Evolutionary conservation across 2,888 invertebrate species (phyloP), one percentile per base, ranked within the genome.

Genomic region (Ephialtes manifestator): DNA sequence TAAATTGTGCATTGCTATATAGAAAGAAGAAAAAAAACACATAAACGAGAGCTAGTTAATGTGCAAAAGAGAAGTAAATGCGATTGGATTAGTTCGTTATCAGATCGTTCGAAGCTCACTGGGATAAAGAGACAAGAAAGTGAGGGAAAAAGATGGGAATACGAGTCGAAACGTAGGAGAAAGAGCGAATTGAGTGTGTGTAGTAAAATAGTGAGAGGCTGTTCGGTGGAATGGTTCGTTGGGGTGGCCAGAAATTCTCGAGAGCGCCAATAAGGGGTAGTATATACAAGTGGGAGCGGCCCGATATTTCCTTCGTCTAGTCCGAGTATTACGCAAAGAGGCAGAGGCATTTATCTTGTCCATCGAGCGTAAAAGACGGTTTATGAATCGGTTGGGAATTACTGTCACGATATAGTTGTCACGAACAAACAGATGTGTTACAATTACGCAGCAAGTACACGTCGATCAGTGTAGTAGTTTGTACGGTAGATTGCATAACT

Each of bases 191-290:
- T 58, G 15, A 35, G 60, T 79, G 39, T 51, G 51, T 24, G 18
- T 18, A 77, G 55, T 31, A 58, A 60, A 70, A 70, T 68, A 24
- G 70, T 24, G 15, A 31, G 20, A 18, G 55, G 35, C 58, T 31
- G 18, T 65, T 67, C 68, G 48, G 18, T 65, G 15, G 51, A 71
- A 71, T 43, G 18, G 39, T 51, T 39, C 13, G 39, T 51, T 48
- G 39, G 53, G 79, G 63, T 71, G 63, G 79, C 51, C 63, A 71
- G 63, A 72, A 72, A 71, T 28, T 63, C 63, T 65, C 63, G 51
- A 63, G 58, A 78, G 71, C 60, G 70, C 71, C 79, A 53, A 53
- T 65, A 65, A 71, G 60, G 68, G 58, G 24, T 20, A 7, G 13
- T 39, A 39, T 28, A 39, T 39, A 39, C 39, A 39, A 67, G 31